Evolutionary conservation across 2,113 vertebrate species (phyloP).

Genomic region (Fulmarus glacialis): DNA sequence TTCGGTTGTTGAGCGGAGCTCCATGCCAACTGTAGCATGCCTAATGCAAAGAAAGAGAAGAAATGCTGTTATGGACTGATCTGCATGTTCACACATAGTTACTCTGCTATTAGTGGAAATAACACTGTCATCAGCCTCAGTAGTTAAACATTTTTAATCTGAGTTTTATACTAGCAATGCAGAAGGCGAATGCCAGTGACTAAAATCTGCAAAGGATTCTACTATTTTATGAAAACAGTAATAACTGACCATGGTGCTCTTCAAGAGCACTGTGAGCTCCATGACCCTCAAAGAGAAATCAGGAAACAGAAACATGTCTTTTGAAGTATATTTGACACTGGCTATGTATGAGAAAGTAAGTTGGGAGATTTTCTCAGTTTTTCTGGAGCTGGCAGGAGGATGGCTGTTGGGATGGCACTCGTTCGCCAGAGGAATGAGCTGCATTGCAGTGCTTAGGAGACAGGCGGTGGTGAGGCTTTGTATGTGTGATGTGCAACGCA

Average conservation of each 20-base stretch:
- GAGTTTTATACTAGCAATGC: not conserved
- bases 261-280: not conserved
- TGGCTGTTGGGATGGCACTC: not conserved
- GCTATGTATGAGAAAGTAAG: not conserved
- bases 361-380: not conserved
- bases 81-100: slow-evolving; percentile 14
- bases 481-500: not conserved
- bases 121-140: not conserved
- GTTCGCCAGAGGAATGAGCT: not conserved
- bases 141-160: not conserved
- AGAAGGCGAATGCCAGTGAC: not conserved
- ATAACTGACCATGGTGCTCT: not conserved
- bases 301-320: not conserved
- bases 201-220: not conserved
- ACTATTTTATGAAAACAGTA: not conserved
- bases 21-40: slow-evolving; percentile 4
- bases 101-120: slow-evolving; percentile 6
- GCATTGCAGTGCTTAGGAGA: fast-evolving
- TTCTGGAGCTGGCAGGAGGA: not conserved
- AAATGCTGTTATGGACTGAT: not conserved
- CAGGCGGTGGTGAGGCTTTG: not conserved
- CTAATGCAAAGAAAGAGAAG: slow-evolving; percentile 23
- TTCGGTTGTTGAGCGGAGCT: not conserved
- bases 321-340: not conserved
- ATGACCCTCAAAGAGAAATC: not conserved